Percentiles rank a stretch among this genome's conserved stretches.
These are phyloP conservation scores for Lepidothrix coronata DNA, from an alignment of 2,113 vertebrate species.

Conservation along the genomic window DNA sequence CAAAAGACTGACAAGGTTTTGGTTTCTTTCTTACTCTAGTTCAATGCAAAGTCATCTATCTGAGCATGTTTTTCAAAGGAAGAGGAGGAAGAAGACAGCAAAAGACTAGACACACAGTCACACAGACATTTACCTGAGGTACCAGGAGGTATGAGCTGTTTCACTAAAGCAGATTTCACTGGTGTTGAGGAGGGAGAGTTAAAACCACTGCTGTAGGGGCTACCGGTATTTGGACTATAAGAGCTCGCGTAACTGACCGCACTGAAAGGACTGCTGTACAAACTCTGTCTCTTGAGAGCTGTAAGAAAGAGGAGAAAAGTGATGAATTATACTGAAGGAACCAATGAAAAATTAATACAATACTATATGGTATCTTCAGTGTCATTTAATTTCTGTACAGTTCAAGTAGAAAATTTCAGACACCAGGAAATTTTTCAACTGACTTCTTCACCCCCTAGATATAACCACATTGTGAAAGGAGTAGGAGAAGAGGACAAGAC, in stretches of 20 bases:
- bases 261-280: conserved; percentile 89
- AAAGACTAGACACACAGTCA: background rate
- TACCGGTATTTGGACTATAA: conserved; percentile 89
- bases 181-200: conserved; percentile 94
- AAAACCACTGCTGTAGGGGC: conserved; percentile 94
- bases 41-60: background rate
- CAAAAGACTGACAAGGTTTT: background rate
- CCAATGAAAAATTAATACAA: background rate
- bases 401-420: background rate
- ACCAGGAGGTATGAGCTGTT: conserved; percentile 89
- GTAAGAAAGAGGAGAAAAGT: background rate
- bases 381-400: background rate
- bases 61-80: background rate
- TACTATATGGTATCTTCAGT: background rate
- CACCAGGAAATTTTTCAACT: background rate
- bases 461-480: background rate
- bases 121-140: conserved; percentile 79
- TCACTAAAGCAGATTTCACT: conserved; percentile 85
- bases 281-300: conserved; percentile 91
- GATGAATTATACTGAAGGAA: background rate
- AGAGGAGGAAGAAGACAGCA: background rate
- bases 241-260: conserved; percentile 82
- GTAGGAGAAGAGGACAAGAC: background rate
- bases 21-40: background rate
- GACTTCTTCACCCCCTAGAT: background rate